A percentile compares a stretch with the other conserved stretches of the same genome.
These are phyloP conservation scores for Paedocypris sp. DNA, from an alignment of 2,113 vertebrate genomes.

Conservation along the genomic window DNA sequence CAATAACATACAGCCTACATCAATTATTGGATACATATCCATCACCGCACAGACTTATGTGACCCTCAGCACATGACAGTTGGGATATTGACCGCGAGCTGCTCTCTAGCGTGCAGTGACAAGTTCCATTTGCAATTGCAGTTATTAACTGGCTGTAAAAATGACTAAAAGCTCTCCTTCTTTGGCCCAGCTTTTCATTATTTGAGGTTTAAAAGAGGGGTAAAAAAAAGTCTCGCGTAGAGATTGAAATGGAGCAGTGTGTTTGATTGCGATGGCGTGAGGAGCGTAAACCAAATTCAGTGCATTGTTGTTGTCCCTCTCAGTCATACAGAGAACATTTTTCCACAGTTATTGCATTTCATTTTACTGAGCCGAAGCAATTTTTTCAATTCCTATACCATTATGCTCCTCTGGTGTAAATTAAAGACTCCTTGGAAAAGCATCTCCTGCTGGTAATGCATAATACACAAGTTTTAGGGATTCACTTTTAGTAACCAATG, in stretches of 20 bases:
- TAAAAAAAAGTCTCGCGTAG: constrained; percentile 44
- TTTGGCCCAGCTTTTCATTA: constrained; percentile 51
- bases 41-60: constrained; percentile 75
- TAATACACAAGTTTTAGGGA: too few relatives aligned
- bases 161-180: constrained; percentile 52
- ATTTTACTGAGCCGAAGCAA: too few relatives aligned
- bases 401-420: too few relatives aligned
- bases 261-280: constrained; percentile 31
- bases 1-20: constrained; percentile 67
- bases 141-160: constrained; percentile 72
- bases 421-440: too few relatives aligned
- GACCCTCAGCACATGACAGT: constrained; percentile 68
- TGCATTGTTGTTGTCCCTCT: background rate
- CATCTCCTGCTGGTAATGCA: too few relatives aligned
- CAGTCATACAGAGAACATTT: too few relatives aligned
- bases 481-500: too few relatives aligned
- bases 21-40: constrained; percentile 84
- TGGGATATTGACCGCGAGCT: constrained; percentile 61
- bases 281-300: background rate
- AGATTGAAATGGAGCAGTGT: constrained; percentile 23
- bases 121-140: constrained; percentile 70
- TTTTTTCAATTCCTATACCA: too few relatives aligned
- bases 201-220: constrained; percentile 46
- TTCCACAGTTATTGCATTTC: too few relatives aligned
- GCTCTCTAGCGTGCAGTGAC: constrained; percentile 59